phyloP scores from a whole-genome alignment of 2,797 vertebrate genomes.

The Onychomys arenicola region DNA sequence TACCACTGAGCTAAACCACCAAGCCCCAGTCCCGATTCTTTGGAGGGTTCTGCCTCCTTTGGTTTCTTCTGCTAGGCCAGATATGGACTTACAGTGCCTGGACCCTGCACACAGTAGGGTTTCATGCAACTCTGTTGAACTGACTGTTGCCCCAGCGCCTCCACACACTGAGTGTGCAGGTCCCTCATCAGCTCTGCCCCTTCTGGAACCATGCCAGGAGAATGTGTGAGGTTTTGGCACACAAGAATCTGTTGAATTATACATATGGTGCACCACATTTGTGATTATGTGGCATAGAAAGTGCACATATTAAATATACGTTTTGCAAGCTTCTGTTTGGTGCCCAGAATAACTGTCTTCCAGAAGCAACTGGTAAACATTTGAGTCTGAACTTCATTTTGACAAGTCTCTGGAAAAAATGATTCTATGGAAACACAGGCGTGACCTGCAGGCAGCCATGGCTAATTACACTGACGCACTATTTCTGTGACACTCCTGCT shows the following conservation, averaged over 20 bases:
- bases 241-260: constrained; percentile 14
- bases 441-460: constrained; percentile 37
- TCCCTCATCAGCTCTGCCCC: not conserved
- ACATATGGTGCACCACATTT: constrained; percentile 4
- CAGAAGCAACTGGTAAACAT: constrained; percentile 50
- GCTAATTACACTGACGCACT: constrained; percentile 19
- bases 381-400: constrained; percentile 72
- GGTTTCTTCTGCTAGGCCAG: not conserved
- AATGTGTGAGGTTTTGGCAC: not conserved
- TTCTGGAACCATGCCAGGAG: constrained; percentile 1
- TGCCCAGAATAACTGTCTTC: constrained; percentile 65
- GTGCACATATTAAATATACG: not conserved
- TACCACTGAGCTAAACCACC: too few species aligned
- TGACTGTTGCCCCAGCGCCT: not conserved
- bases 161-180: not conserved
- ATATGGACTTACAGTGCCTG: not conserved
- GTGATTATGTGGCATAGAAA: constrained; percentile 42
- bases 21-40: not conserved
- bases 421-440: constrained; percentile 67
- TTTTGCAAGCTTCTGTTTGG: constrained; percentile 4
- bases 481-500: constrained; percentile 51
- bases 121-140: not conserved
- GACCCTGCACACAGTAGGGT: not conserved
- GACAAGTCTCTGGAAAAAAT: constrained; percentile 71
- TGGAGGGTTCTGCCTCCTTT: not conserved